phyloP scores from a whole-genome alignment of 2,113 vertebrate genomes.

The Erpornis zantholeuca region DNA sequence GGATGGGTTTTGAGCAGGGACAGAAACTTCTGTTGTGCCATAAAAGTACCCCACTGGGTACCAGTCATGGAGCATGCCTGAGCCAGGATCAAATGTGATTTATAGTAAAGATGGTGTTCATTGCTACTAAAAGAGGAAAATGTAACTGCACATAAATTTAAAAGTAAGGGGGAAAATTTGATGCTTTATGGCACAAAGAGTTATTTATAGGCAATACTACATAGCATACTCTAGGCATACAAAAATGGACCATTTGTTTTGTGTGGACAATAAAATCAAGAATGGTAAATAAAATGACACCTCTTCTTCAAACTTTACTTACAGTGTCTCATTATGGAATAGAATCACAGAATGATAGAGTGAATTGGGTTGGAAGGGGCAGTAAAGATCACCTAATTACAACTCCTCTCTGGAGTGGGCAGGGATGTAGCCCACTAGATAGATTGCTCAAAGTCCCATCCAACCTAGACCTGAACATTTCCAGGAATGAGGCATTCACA shows the following conservation, averaged over 20 bases:
- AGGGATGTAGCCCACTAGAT: not conserved
- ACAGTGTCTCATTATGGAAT: not conserved
- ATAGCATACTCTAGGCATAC: not conserved
- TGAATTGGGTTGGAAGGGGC: not conserved
- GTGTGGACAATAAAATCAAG: not conserved
- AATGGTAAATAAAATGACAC: not conserved
- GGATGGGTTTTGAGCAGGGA: not conserved
- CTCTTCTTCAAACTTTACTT: not conserved
- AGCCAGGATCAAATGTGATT: not conserved
- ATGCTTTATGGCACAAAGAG: not conserved
- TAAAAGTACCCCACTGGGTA: not conserved
- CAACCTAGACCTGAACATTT: not conserved
- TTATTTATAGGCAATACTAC: not conserved
- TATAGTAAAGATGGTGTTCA: not conserved
- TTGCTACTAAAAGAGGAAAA: not conserved
- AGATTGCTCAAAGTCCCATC: not conserved
- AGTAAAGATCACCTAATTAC: not conserved
- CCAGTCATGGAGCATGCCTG: not conserved
- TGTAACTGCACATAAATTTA: not conserved
- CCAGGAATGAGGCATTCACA: not conserved
- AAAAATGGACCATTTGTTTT: not conserved
- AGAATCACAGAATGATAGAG: not conserved
- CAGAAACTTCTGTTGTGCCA: not conserved
- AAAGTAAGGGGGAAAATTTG: not conserved
- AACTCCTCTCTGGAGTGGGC: rapidly evolving